Conservation (phyloP, 2,888 invertebrate species). For the Melipona beecheii region DNA sequence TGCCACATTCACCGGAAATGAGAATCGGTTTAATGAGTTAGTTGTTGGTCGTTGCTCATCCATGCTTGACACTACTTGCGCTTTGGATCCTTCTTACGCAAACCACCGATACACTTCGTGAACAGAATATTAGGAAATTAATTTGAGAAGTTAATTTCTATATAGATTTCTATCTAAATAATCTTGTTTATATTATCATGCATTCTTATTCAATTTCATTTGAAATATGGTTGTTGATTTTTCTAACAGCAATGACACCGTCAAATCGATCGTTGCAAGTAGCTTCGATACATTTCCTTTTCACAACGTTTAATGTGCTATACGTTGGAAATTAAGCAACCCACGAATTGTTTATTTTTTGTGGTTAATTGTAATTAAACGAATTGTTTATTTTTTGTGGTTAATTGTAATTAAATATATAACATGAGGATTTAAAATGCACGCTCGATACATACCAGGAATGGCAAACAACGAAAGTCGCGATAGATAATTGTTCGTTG, state of each 20-base stretch:
- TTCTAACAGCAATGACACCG: neutral
- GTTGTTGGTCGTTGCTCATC: constrained; percentile 48
- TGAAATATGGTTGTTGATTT: neutral
- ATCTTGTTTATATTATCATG: too few relatives aligned
- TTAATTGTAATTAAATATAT: neutral
- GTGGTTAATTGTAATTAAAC: neutral
- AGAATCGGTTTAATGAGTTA: constrained; percentile 56
- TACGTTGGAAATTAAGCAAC: neutral
- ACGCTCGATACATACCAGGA: neutral
- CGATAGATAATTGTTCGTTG: constrained; percentile 31
- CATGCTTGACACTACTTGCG: constrained; percentile 49
- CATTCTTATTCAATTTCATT: neutral
- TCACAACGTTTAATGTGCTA: neutral
- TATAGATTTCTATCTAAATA: constrained; percentile 4
- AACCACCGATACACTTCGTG: constrained; percentile 48
- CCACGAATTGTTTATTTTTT: neutral
- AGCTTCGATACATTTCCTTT: neutral
- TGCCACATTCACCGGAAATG: constrained; percentile 55
- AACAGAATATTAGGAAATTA: constrained; percentile 43
- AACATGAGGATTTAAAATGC: neutral
- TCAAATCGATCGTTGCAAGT: neutral
- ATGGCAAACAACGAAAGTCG: constrained; percentile 34
- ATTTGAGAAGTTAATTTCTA: constrained; percentile 21
- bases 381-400: neutral
- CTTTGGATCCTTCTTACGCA: constrained; percentile 50